Evolutionary conservation across 2,113 vertebrate species (phyloP).

Genomic region (Microtus pennsylvanicus): DNA sequence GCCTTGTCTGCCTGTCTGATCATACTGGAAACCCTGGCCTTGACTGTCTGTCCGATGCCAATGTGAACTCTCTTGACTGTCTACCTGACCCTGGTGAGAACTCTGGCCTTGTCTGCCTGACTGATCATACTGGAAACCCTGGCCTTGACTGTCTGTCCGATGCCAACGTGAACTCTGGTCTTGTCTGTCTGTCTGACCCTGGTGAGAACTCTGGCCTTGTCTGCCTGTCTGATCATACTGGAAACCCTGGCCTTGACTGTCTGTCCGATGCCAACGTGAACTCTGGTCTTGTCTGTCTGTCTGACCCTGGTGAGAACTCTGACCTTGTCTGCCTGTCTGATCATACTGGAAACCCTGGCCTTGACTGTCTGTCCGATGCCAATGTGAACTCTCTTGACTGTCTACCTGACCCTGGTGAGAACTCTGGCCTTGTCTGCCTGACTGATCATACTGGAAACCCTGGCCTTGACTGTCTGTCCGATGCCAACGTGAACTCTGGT

Average conservation of each 20-base stretch:
- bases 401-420: fast-evolving
- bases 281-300: too few species aligned
- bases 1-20: fast-evolving
- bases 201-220: too few species aligned
- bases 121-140: too few species aligned
- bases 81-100: fast-evolving
- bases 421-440: neutral
- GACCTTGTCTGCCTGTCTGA: fast-evolving
- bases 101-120: neutral
- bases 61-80: fast-evolving
- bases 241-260: too few species aligned
- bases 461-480: too few species aligned
- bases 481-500: neutral
- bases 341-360: fast-evolving
- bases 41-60: too few species aligned
- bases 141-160: too few species aligned
- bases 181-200: neutral
- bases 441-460: too few species aligned
- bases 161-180: neutral
- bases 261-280: too few species aligned
- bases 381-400: fast-evolving
- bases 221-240: too few species aligned
- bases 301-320: neutral
- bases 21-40: fast-evolving
- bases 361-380: too few species aligned